Evolutionary conservation across 2,888 invertebrate species (phyloP), one percentile per base, ranked within the genome.

Genomic region (Acanthoscelides obtectus): DNA sequence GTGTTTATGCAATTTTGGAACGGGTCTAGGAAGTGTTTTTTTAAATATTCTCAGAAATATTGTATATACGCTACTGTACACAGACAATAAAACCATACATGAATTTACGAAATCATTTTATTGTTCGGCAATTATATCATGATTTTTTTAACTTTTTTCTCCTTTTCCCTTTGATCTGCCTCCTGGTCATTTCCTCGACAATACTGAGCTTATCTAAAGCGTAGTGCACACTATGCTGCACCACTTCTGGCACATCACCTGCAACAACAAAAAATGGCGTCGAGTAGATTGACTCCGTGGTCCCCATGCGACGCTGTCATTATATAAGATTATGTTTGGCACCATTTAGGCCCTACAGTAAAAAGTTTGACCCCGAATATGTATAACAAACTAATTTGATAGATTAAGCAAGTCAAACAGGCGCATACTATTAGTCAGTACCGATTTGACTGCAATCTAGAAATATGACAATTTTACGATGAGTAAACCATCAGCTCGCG

Each of bases 231-330:
- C 72, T 72, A 66, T 68, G 66, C 20, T 65, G 69, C 19, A 77
- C 69, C 64, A 76, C 19, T 2, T 70, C 72, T 20, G 73, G 65
- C 20, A 69, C 45, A 22, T 66, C 67, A 64, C 74, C 75, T 74
- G 68, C 8, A 45, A 45, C 3, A 45, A 45, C 17, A 45, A 45
- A 45, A 45, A 45, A 45, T 45, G 19, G 8, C 19, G 8, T 63
- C 63, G 63, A 19, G 63, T 8, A n/a, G n/a, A n/a, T n/a, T n/a
- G n/a, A n/a, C n/a, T n/a, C n/a, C n/a, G n/a, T n/a, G n/a, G n/a
- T n/a, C 12, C 19, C 12, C 63, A 12, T 63, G 8, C 63, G 63
- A 63, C 8, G 19, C 19, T n/a, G n/a, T n/a, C n/a, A n/a, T n/a
- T n/a, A n/a, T n/a, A n/a, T n/a, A n/a, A n/a, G n/a, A n/a, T n/a